Conservation (phyloP, 1,140 invertebrate species). For the Temnothorax curvispinosus region DNA sequence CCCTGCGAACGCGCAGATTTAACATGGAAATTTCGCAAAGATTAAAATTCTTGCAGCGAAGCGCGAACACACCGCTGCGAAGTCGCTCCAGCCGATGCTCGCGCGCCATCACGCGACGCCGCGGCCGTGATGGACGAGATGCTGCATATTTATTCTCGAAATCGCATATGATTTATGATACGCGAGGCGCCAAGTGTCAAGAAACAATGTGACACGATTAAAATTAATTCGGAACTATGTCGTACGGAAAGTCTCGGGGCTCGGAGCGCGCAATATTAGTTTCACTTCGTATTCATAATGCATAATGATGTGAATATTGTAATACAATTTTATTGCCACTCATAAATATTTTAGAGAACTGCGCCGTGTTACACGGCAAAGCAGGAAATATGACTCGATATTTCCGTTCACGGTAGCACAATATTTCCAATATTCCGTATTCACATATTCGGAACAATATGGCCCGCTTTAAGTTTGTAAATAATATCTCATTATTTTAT, state of each 20-base stretch:
- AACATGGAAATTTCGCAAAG: conserved; percentile 28
- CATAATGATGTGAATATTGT: conserved; percentile 32
- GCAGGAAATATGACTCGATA: conserved; percentile 34
- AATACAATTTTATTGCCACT: conserved; percentile 33
- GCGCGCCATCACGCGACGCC: neutral
- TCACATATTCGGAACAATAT: neutral
- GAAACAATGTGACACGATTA: conserved; percentile 17
- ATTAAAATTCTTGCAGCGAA: conserved; percentile 33
- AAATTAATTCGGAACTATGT: conserved; percentile 31
- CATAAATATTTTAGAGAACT: conserved; percentile 43
- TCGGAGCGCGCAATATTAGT: neutral
- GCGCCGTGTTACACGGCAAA: neutral
- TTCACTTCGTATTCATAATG: neutral
- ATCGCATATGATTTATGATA: conserved; percentile 47
- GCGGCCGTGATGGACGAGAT: conserved; percentile 36
- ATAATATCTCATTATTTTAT: conserved; percentile 46
- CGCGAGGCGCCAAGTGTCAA: neutral
- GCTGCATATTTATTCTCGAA: conserved; percentile 48
- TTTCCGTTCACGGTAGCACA: conserved; percentile 9
- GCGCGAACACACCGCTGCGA: neutral
- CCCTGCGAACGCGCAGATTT: neutral
- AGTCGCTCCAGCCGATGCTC: neutral
- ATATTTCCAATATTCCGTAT: conserved; percentile 40
- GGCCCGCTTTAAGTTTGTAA: conserved; percentile 16
- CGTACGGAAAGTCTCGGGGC: neutral